Base-by-base conservation (phyloP, 2,113 vertebrate genomes). In the Micromys minutus region DNA sequence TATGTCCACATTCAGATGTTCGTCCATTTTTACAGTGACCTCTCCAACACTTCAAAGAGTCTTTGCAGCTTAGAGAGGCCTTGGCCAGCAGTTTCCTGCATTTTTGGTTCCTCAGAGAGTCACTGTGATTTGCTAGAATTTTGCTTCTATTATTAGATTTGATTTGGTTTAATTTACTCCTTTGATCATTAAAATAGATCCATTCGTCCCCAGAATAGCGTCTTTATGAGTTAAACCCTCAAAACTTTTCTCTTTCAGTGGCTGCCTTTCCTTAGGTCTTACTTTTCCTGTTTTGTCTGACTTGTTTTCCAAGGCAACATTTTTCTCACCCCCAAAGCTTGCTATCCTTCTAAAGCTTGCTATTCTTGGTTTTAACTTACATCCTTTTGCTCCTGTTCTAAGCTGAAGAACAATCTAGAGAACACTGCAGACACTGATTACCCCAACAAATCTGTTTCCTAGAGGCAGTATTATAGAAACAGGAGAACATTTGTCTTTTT, bases 401-500 rank as follows among this genome's bases (percentile, higher is more conserved):
- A 81, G 77, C 39, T 63, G 79, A 94, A 84, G 76, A 93, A 34
- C 39, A 94, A 21, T 89, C 42, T 47, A 87, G 79, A 92, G 72
- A 88, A 92, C 15, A 87, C 11, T 65, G 4, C 10, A 94, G 85
- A 93, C 22, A 90, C 42, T 87, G 31, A 74, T 80, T 52, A 36
- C 69, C 75, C n/a, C 7, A 90, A 92, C 39, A 87, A 87, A 92
- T 36, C 74, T 96, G 74, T 83, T 61, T 83, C 61, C 55, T 87
- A 57, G 45, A 83, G 83, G 89, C n/a, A 77, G 7, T 91, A 55
- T 77, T 92, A 52, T 61, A 86, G 50, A 45, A 7, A 76, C 29
- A 96, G 88, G 50, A 80, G 36, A 92, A 50, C 76, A 80, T 21
- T 15, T 79, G n/a, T 57, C 57, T 86, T 95, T 19, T 86, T 91